Conservation (phyloP, 2,113 vertebrate genomes). For the Pipra filicauda region DNA sequence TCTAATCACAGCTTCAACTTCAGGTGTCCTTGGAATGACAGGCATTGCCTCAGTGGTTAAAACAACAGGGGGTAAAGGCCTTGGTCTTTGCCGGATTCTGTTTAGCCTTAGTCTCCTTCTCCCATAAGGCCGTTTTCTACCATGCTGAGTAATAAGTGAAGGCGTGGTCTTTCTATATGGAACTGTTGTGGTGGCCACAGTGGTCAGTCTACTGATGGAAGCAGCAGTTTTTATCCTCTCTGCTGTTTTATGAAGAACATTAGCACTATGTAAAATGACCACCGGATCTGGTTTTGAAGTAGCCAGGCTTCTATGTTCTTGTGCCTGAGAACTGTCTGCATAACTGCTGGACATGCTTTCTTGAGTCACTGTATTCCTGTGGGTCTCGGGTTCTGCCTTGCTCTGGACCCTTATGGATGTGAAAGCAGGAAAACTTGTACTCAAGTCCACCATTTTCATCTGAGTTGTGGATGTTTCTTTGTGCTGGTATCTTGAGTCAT, state of each 20-base stretch:
- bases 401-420: neutral
- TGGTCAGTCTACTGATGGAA: neutral
- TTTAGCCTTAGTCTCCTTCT: slow-evolving; percentile 72
- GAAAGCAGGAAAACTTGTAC: neutral
- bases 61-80: neutral
- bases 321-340: neutral
- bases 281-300: neutral
- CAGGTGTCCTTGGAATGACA: neutral
- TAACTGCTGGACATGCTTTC: neutral
- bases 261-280: neutral
- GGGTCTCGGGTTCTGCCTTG: neutral
- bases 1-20: neutral
- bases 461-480: neutral
- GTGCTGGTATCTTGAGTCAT: neutral
- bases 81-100: slow-evolving; percentile 68
- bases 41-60: neutral
- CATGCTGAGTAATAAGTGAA: slow-evolving; percentile 33
- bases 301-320: neutral
- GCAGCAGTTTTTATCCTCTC: neutral
- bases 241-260: neutral
- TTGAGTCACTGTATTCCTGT: neutral
- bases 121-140: slow-evolving; percentile 71
- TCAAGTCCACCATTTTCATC: neutral
- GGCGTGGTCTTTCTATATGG: neutral
- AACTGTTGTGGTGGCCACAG: neutral